phyloP scores from a whole-genome alignment of 2,888 invertebrate genomes.

The Hydrotaea diabolus region DNA sequence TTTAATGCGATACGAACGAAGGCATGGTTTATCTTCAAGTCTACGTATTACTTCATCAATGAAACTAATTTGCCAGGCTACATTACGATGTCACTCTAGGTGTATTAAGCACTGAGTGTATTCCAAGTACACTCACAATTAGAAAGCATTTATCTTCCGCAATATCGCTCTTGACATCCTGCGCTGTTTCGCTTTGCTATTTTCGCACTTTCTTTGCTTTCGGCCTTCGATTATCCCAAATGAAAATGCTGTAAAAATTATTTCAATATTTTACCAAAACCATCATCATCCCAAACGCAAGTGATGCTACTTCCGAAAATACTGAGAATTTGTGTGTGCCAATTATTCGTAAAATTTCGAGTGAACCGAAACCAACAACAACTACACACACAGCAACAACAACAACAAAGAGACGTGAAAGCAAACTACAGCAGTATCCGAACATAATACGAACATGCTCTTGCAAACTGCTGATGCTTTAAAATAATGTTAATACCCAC shows the following conservation, averaged over 20 bases:
- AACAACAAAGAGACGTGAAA: not conserved
- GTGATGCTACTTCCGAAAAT: not conserved
- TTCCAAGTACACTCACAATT: not conserved
- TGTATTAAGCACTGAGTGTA: too few relatives aligned
- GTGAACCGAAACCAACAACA: not conserved
- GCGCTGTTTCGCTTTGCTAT: not conserved
- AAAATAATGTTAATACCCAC: not conserved
- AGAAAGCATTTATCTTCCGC: not conserved
- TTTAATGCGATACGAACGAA: too few relatives aligned
- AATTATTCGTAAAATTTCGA: constrained; percentile 3
- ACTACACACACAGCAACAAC: too few relatives aligned
- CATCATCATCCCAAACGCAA: not conserved
- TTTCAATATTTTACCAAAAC: not conserved
- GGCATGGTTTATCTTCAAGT: too few relatives aligned
- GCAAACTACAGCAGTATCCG: not conserved
- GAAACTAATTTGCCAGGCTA: too few relatives aligned
- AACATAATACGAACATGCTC: constrained; percentile 11
- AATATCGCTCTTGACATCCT: not conserved
- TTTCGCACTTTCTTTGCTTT: not conserved
- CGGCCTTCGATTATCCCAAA: constrained; percentile 3
- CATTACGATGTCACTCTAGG: too few relatives aligned
- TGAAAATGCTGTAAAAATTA: not conserved
- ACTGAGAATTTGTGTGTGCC: not conserved
- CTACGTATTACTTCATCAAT: not conserved
- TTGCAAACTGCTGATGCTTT: not conserved